A percentile compares a stretch with the other conserved stretches of the same genome.
These are phyloP conservation scores for Stratiolaelaps scimitus DNA, from an alignment of 1,140 invertebrate species.

Conservation along the genomic window DNA sequence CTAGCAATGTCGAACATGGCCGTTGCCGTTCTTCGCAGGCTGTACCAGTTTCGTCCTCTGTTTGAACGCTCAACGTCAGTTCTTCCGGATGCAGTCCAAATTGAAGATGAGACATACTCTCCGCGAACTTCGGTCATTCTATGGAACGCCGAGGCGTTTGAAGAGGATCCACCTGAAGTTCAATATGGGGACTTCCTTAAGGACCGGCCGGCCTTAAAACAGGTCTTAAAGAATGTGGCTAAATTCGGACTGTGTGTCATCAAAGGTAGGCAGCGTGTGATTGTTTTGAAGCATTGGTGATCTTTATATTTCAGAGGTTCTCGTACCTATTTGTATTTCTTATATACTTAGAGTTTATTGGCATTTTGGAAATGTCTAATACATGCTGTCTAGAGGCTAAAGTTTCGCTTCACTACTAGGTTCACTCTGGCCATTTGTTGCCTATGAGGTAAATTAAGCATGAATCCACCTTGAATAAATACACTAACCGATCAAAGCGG, in stretches of 20 bases:
- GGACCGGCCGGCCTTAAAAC: neutral
- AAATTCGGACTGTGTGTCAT: slow-evolving; percentile 17
- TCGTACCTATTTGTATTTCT: too few relatives aligned
- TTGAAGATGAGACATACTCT: slow-evolving; percentile 7
- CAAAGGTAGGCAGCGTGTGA: neutral
- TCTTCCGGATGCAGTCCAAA: neutral
- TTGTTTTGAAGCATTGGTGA: too few relatives aligned
- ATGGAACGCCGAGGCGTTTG: slow-evolving; percentile 4
- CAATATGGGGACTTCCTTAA: neutral
- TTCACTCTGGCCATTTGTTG: too few relatives aligned
- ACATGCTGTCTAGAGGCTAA: too few relatives aligned
- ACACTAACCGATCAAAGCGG: too few relatives aligned
- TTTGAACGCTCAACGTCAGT: neutral
- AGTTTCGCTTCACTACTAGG: too few relatives aligned
- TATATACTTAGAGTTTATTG: too few relatives aligned
- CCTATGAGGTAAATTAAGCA: too few relatives aligned
- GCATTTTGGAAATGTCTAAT: too few relatives aligned
- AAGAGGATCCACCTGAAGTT: slow-evolving; percentile 18
- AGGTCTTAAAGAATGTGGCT: slow-evolving; percentile 18
- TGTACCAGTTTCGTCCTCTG: slow-evolving; percentile 18
- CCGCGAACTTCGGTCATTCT: slow-evolving; percentile 14
- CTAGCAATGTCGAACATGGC: neutral
- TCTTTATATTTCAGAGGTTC: too few relatives aligned
- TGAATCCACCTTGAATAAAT: too few relatives aligned
- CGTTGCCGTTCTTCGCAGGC: neutral